phyloP scores from a whole-genome alignment of 2,888 invertebrate genomes.

The Boloria selene region DNA sequence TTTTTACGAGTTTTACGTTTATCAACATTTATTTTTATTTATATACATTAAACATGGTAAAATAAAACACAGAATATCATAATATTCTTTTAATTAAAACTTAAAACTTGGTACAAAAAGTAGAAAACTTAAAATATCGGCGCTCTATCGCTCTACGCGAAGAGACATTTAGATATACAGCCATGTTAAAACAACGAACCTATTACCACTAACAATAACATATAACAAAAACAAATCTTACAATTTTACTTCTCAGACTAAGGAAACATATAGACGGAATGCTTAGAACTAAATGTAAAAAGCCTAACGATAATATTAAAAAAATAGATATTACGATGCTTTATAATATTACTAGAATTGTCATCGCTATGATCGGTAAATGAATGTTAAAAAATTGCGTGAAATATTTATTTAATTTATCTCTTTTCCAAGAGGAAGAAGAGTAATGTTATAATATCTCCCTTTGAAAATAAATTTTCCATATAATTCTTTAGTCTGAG shows the following conservation, averaged over 20 bases:
- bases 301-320: no score
- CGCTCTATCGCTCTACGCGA: neutral
- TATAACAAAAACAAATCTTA: slow-evolving; percentile 22
- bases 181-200: slow-evolving; percentile 40
- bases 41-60: neutral
- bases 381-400: no score
- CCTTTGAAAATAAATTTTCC: no score
- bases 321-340: no score
- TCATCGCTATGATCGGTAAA: no score
- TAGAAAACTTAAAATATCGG: slow-evolving; percentile 50
- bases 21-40: no score
- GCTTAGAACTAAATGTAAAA: neutral
- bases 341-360: no score
- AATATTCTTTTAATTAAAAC: slow-evolving; percentile 46
- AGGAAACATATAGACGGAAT: neutral
- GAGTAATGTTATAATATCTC: no score
- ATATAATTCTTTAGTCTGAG: no score
- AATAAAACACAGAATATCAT: slow-evolving; percentile 15
- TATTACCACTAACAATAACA: slow-evolving; percentile 47
- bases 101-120: slow-evolving; percentile 52
- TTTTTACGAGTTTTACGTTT: no score
- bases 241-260: neutral
- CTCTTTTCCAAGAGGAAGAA: no score
- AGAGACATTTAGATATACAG: neutral
- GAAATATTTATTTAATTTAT: no score